These are phyloP conservation scores for Patiria pectinifera DNA, from an alignment of 53 echinoderm and acorn worm species.

Conservation along the genomic window DNA sequence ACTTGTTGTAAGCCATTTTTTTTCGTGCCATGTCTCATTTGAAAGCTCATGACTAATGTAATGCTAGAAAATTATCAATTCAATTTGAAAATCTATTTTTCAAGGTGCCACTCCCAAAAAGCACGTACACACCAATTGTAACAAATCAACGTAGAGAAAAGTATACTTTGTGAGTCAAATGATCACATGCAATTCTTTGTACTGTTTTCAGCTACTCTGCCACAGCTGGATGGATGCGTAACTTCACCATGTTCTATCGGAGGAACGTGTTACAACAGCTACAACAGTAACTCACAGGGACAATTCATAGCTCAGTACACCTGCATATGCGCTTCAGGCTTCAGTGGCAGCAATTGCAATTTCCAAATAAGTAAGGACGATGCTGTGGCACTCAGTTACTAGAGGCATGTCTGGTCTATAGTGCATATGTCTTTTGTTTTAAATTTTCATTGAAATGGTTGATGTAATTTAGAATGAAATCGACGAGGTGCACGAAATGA, in stretches of 20 bases:
- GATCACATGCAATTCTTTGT: background rate
- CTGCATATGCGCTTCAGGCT: conserved; percentile 75
- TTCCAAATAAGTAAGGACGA: conserved; percentile 61
- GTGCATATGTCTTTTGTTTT: background rate
- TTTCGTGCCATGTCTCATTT: no score
- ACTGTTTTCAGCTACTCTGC: background rate
- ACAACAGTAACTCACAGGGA: conserved; percentile 44
- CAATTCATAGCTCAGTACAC: conserved; percentile 68
- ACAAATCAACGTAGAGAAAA: background rate
- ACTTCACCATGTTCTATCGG: conserved; percentile 75
- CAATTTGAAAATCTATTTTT: no score
- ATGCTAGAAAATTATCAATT: no score
- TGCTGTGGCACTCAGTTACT: background rate
- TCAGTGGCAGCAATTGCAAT: conserved; percentile 82
- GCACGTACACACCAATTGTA: background rate
- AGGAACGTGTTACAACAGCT: conserved; percentile 83
- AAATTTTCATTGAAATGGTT: no score
- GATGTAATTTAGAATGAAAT: no score
- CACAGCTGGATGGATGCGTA: conserved; percentile 37
- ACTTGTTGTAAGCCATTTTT: no score
- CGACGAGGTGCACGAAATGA: no score
- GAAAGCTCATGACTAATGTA: no score
- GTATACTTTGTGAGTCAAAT: background rate
- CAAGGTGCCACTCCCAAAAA: no score
- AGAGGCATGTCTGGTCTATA: background rate